Evolutionary conservation across 64 coral and sea anemone genomes (phyloP).

Genomic region (Catalaphyllia jardinei): DNA sequence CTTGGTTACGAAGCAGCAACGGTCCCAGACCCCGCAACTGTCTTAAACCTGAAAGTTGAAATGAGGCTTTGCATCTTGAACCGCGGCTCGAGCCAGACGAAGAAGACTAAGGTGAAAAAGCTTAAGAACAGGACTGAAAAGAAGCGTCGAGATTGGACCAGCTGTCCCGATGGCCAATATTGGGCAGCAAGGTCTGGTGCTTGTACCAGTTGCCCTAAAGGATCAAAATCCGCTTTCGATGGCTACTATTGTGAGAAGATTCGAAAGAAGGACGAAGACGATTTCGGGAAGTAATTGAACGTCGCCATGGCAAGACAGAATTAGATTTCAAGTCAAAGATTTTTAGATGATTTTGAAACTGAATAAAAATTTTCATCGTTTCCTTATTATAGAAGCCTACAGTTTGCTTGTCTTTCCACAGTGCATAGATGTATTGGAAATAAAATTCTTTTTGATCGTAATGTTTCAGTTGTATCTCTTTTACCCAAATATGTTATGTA

Average conservation of each 20-base stretch:
- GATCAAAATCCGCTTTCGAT: constrained; percentile 5
- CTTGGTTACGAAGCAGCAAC: constrained; percentile 8
- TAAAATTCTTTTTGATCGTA: too few species aligned
- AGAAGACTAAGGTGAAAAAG: neutral
- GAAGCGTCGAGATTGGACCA: neutral
- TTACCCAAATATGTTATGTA: too few species aligned
- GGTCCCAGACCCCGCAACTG: constrained; percentile 7
- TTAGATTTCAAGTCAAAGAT: too few species aligned
- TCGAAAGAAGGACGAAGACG: neutral
- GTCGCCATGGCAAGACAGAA: too few species aligned
- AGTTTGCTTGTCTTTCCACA: too few species aligned
- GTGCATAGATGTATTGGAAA: too few species aligned
- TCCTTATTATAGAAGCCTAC: too few species aligned
- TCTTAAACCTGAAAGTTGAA: constrained; percentile 23
- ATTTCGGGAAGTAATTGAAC: neutral
- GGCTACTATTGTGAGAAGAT: constrained; percentile 23
- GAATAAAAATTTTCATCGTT: too few species aligned
- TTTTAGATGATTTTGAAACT: too few species aligned
- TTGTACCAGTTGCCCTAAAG: neutral
- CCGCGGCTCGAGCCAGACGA: neutral
- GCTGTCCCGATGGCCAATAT: neutral
- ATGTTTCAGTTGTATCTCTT: too few species aligned
- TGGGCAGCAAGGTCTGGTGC: neutral
- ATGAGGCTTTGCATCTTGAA: constrained; percentile 30
- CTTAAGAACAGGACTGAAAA: neutral